phyloP scores from a whole-genome alignment of 2,797 vertebrate species.

The Macropodus opercularis region DNA sequence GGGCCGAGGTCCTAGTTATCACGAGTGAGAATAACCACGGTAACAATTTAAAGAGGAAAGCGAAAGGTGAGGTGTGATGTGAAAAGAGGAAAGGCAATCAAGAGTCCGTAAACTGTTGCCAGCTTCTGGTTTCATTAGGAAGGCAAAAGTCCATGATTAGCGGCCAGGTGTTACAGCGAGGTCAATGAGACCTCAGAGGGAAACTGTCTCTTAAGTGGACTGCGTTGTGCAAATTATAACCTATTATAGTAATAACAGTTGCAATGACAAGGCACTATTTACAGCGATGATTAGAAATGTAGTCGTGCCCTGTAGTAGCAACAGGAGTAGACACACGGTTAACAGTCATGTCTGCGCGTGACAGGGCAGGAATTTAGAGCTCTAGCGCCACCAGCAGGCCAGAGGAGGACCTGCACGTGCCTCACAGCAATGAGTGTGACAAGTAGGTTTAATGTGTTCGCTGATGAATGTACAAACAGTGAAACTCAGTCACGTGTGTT shows the following conservation, averaged over 20 bases:
- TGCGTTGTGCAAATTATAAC: conserved; percentile 15
- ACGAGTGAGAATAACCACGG: conserved; percentile 39
- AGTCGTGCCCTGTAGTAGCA: conserved; percentile 9
- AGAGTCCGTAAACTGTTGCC: conserved; percentile 50
- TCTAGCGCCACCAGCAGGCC: conserved; percentile 73
- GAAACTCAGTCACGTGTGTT: not conserved
- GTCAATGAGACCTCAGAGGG: conserved; percentile 41
- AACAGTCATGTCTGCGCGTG: not conserved
- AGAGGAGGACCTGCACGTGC: conserved; percentile 40
- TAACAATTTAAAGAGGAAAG: conserved; percentile 34
- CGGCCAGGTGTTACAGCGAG: conserved; percentile 45
- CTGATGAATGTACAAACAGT: not conserved
- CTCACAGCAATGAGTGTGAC: not conserved
- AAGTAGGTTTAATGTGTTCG: not conserved
- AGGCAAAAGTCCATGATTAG: conserved; percentile 62
- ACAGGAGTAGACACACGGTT: conserved; percentile 4
- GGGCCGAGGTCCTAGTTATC: conserved; percentile 42
- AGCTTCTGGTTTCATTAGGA: conserved; percentile 64
- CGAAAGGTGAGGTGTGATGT: conserved; percentile 47
- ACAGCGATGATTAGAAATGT: conserved; percentile 15
- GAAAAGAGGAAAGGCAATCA: conserved; percentile 56
- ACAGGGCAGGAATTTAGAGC: conserved; percentile 35
- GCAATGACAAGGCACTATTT: conserved; percentile 24
- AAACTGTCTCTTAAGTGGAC: conserved; percentile 8
- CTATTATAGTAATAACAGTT: conserved; percentile 32